Percentiles rank a stretch among this genome's conserved stretches.
These are phyloP conservation scores for Protonemura montana DNA, from an alignment of 2,888 invertebrate species.

Conservation along the genomic window DNA sequence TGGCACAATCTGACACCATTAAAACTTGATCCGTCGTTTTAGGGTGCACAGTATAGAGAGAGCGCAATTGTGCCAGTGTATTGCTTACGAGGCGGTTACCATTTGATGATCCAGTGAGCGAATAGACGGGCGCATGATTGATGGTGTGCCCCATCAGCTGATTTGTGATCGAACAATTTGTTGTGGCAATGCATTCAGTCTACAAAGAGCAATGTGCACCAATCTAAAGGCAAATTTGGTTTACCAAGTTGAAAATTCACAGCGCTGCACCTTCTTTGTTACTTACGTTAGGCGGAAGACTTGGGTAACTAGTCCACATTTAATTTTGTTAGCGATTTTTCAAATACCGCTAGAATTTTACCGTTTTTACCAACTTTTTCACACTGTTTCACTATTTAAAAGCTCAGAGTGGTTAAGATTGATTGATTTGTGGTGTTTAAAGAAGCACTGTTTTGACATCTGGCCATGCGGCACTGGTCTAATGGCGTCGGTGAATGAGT, in stretches of 20 bases:
- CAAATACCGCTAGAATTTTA: too few species aligned
- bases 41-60: neutral
- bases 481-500: too few species aligned
- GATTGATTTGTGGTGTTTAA: too few species aligned
- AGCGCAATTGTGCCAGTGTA: neutral
- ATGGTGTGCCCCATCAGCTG: neutral
- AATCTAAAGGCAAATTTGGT: neutral
- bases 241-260: neutral
- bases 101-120: neutral
- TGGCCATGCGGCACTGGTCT: too few species aligned
- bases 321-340: too few species aligned
- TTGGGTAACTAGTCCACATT: too few species aligned
- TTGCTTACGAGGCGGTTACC: neutral
- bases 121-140: neutral
- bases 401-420: too few species aligned
- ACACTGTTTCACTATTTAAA: too few species aligned
- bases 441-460: too few species aligned
- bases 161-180: neutral
- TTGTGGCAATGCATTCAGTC: neutral
- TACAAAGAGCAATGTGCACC: neutral
- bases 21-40: neutral
- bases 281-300: too few species aligned
- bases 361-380: too few species aligned
- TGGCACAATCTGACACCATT: neutral
- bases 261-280: neutral